Percentiles rank a stretch among this genome's conserved stretches.
These are phyloP conservation scores for Mustelus asterias DNA, from an alignment of 2,113 vertebrate species.

Conservation along the genomic window DNA sequence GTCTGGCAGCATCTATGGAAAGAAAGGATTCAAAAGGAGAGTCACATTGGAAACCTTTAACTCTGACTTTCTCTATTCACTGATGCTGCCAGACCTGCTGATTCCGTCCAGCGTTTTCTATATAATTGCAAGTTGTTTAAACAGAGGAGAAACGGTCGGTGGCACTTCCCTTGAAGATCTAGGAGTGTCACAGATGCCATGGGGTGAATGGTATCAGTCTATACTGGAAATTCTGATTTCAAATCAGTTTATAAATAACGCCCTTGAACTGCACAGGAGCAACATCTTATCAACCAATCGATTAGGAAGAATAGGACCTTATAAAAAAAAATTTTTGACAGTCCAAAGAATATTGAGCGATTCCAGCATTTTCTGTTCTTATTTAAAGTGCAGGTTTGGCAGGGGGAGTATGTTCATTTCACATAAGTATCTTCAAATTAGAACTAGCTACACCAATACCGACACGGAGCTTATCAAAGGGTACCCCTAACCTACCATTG, in stretches of 20 bases:
- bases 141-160: too few relatives aligned
- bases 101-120: too few relatives aligned
- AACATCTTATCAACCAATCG: background rate
- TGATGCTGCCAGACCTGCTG: too few relatives aligned
- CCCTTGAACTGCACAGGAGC: background rate
- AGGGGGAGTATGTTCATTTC: background rate
- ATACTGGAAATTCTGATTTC: background rate
- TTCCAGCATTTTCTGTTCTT: too few relatives aligned
- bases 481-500: background rate
- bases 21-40: too few relatives aligned
- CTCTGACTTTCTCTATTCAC: too few relatives aligned
- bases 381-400: background rate
- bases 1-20: too few relatives aligned
- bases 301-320: background rate
- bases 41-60: too few relatives aligned
- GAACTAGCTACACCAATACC: background rate
- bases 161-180: background rate
- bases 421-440: background rate
- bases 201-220: too few relatives aligned
- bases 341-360: background rate
- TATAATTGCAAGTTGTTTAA: background rate
- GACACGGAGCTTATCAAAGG: background rate
- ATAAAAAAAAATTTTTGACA: background rate
- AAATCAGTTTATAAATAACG: background rate
- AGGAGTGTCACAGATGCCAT: background rate